Evolutionary conservation across 2,797 vertebrate species (phyloP), one percentile per base, ranked within the genome.

Genomic region (Poeciliopsis infans): DNA sequence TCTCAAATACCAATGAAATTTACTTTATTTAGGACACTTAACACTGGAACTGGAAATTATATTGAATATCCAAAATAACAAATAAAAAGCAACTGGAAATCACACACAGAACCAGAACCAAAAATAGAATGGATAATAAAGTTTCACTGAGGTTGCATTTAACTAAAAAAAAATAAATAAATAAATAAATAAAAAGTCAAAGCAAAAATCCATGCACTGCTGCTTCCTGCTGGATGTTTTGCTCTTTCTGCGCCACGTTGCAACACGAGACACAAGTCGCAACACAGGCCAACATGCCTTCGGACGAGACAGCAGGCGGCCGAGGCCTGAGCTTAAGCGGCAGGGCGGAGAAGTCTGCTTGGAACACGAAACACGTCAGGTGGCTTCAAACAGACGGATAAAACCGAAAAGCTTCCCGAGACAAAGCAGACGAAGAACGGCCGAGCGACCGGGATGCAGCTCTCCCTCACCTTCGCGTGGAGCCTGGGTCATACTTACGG

Each of bases 381-480:
- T 49, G 51, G 49, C 74, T 79, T 59, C 18, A 75, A 82, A 75
- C 72, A 49, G 79, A 57, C 13, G 5, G n/a, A 39, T 31, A 73
- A 59, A 68, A 83, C 43, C 23, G 41, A 81, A 59, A 41, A 72
- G 46, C 78, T 31, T 77, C 78, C 64, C 83, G 77, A 72, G 68
- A 79, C 88, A 92, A 83, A 11, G 72, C 64, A 78, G 83, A 79
- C 47, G 43, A 69, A 72, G 80, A 72, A 69, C 77, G 79, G n/a
- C 8, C 3, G 8, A 76, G 76, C 28, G 31, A 55, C 79, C 46
- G 15, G 51, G 53, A 43, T 47, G 77, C 78, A 72, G 80, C 85
- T 83, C 79, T 47, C 4, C 79, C 91, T 94, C 91, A 95, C 93
- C 93, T 94, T 83, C 74, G 77, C 73, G 1, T 0, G 69, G 64